Evolutionary conservation across 2,888 invertebrate genomes (phyloP).

Genomic region (Scaptomyza flava): DNA sequence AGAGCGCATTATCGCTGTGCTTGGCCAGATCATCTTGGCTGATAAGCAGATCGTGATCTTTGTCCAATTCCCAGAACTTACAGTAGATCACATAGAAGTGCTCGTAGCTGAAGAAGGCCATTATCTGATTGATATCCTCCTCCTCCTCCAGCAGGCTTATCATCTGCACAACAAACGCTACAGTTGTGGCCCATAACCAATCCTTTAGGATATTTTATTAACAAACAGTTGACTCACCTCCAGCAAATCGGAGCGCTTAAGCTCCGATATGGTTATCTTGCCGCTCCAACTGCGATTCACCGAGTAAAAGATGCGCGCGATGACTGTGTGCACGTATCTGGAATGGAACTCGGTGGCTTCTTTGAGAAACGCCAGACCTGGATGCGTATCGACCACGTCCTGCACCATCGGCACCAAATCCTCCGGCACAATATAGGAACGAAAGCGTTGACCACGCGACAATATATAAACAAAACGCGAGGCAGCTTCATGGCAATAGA

Average conservation of each 20-base stretch:
- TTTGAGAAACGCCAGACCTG: constrained; percentile 97
- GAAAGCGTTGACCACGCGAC: constrained; percentile 87
- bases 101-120: constrained; percentile 97
- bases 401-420: constrained; percentile 97
- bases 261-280: constrained; percentile 93
- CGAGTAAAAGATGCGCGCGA: constrained; percentile 98
- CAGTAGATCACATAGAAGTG: constrained; percentile 99
- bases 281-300: constrained; percentile 99
- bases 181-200: constrained; percentile 6
- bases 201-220: constrained; percentile 4
- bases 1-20: constrained; percentile 98
- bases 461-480: constrained; percentile 95
- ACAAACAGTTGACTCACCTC: constrained; percentile 84
- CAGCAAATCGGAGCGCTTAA: constrained; percentile 95
- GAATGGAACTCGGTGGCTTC: constrained; percentile 99
- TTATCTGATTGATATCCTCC: constrained; percentile 98
- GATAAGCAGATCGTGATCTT: constrained; percentile 98
- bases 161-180: constrained; percentile 85
- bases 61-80: constrained; percentile 99
- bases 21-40: constrained; percentile 96
- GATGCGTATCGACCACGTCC: constrained; percentile 99
- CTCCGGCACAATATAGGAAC: constrained; percentile 89
- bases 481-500: constrained; percentile 94
- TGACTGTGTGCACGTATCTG: constrained; percentile 99
- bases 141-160: constrained; percentile 95